Evolutionary conservation across 2,797 vertebrate species (phyloP).

Genomic region (Argya squamiceps): DNA sequence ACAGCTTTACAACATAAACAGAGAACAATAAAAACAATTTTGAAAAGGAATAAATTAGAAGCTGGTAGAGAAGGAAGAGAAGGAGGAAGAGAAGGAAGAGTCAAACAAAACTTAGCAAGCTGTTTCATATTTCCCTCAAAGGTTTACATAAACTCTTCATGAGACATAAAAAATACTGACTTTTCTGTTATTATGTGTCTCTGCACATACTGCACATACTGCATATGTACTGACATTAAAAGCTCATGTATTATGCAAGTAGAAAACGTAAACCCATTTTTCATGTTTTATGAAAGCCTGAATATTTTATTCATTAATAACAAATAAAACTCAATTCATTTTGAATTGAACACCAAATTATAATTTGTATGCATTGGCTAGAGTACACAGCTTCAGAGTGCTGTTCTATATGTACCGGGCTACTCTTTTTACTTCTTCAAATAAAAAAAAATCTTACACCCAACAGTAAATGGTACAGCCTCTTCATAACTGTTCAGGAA

Average conservation of each 20-base stretch:
- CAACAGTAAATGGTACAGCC: neutral
- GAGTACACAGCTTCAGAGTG: neutral
- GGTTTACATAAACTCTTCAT: conserved; percentile 13
- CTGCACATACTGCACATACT: neutral
- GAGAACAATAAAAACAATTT: neutral
- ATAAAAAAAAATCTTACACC: neutral
- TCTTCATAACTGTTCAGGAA: neutral
- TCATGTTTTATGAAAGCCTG: conserved; percentile 7
- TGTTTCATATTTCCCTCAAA: neutral
- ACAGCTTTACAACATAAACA: neutral
- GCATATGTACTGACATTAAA: neutral
- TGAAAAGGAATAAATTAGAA: conserved; percentile 45
- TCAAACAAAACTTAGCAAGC: neutral
- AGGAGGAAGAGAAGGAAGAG: neutral
- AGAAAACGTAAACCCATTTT: conserved; percentile 6
- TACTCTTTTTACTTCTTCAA: neutral
- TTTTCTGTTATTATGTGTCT: neutral
- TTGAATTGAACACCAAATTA: neutral
- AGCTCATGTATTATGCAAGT: neutral
- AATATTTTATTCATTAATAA: neutral
- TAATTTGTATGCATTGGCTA: neutral
- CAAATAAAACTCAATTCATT: neutral
- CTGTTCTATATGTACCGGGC: neutral
- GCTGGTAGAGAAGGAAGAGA: neutral
- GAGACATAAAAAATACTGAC: neutral